Conservation (phyloP, 92 coral and sea anemone species). For the Nematostella vectensis region DNA sequence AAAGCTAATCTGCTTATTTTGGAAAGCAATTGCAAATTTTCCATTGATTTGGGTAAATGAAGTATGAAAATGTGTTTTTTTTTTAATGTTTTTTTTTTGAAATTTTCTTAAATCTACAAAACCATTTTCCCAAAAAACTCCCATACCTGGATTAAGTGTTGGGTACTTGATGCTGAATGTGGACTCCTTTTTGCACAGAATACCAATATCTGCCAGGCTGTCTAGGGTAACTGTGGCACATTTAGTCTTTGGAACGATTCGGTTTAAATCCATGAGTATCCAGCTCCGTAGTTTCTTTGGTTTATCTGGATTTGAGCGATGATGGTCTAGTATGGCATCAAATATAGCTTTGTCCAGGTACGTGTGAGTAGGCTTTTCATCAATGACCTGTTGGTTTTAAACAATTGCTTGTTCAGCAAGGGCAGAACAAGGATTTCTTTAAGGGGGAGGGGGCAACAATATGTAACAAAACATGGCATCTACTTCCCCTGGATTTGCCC, state of each 20-base stretch:
- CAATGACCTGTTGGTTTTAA: conserved; percentile 18
- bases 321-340: conserved; percentile 32
- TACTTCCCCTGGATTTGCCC: no score
- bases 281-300: conserved; percentile 36
- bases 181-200: conserved; percentile 48
- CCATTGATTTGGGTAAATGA: no score
- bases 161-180: conserved; percentile 46
- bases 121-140: no score
- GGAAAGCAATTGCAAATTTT: no score
- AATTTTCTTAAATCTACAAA: no score
- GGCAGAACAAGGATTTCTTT: no score
- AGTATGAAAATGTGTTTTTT: no score
- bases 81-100: no score
- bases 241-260: conserved; percentile 13
- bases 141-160: conserved; percentile 48
- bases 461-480: no score
- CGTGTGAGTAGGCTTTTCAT: conserved; percentile 39
- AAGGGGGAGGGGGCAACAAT: no score
- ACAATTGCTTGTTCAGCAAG: no score
- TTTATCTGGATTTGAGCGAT: conserved; percentile 22
- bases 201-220: conserved; percentile 56
- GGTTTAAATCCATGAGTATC: conserved; percentile 33
- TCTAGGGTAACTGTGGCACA: conserved; percentile 50
- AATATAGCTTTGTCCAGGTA: conserved; percentile 54
- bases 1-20: no score